phyloP scores from a whole-genome alignment of 2,888 invertebrate species.

The Euspilapteryx auroguttella region DNA sequence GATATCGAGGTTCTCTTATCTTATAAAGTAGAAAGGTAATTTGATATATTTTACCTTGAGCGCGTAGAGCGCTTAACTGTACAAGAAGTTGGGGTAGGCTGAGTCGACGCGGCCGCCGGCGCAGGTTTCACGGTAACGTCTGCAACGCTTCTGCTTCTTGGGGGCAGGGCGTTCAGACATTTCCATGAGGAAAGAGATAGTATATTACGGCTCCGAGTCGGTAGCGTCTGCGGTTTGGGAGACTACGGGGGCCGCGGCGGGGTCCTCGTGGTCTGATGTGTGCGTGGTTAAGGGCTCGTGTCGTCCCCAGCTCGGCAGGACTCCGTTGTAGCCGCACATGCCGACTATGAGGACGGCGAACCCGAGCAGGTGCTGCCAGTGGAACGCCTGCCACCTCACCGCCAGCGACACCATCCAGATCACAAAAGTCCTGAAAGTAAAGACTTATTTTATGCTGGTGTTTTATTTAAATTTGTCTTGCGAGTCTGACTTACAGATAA shows the following conservation, averaged over 20 bases:
- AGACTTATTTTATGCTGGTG: constrained; percentile 6
- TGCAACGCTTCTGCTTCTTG: too few species aligned
- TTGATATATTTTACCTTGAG: too few species aligned
- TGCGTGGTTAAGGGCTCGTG: constrained; percentile 9
- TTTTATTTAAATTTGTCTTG: neutral
- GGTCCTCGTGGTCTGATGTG: too few species aligned
- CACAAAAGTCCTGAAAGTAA: constrained; percentile 70
- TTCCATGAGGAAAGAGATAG: too few species aligned
- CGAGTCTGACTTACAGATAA: too few species aligned
- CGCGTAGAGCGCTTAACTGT: too few species aligned
- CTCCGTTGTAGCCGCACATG: constrained; percentile 80
- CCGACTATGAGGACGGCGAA: constrained; percentile 77
- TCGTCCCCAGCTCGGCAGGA: constrained; percentile 28
- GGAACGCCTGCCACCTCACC: constrained; percentile 78
- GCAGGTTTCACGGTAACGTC: too few species aligned
- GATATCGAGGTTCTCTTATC: too few species aligned
- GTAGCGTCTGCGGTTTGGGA: constrained; percentile 6
- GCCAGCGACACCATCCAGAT: constrained; percentile 84
- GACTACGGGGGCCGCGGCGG: constrained; percentile 14
- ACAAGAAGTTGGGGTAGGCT: too few species aligned
- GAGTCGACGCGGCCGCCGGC: too few species aligned
- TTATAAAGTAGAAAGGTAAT: too few species aligned
- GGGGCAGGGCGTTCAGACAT: too few species aligned
- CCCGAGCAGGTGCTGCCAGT: constrained; percentile 78
- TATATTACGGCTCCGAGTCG: constrained; percentile 7